Evolutionary conservation across 1,140 invertebrate species (phyloP).

Genomic region (Leucophenga varia): DNA sequence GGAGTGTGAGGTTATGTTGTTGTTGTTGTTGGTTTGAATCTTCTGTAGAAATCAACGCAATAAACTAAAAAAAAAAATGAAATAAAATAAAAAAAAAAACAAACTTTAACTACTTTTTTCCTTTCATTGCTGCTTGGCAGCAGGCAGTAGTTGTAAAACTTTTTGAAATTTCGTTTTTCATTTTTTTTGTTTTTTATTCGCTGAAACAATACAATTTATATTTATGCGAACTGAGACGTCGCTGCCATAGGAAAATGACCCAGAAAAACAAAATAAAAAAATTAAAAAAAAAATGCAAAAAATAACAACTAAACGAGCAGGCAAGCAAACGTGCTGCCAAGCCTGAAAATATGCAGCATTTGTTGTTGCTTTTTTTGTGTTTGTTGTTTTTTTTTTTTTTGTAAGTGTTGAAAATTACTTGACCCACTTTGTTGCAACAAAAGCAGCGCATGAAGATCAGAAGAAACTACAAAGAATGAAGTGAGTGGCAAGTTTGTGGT

Average conservation of each 20-base stretch:
- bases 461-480: no score
- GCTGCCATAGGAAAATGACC: constrained; percentile 21
- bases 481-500: constrained; percentile 3
- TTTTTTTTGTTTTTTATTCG: no score
- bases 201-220: constrained; percentile 54
- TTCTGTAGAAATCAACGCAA: constrained; percentile 52
- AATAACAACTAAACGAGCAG: neutral
- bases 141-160: constrained; percentile 31
- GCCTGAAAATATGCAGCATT: constrained; percentile 17
- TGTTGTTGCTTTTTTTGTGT: no score
- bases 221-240: constrained; percentile 41
- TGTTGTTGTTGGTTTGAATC: no score
- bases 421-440: constrained; percentile 38
- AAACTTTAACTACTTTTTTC: constrained; percentile 54
- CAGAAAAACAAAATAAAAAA: constrained; percentile 27
- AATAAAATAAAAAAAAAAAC: constrained; percentile 54
- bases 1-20: no score
- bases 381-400: no score
- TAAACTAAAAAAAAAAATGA: constrained; percentile 54
- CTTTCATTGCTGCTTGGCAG: no score
- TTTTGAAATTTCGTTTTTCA: no score
- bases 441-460: no score
- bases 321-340: constrained; percentile 1
- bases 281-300: no score
- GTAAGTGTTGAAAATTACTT: constrained; percentile 49